phyloP scores from a whole-genome alignment of 1,140 invertebrate species.

The Gryllus bimaculatus region DNA sequence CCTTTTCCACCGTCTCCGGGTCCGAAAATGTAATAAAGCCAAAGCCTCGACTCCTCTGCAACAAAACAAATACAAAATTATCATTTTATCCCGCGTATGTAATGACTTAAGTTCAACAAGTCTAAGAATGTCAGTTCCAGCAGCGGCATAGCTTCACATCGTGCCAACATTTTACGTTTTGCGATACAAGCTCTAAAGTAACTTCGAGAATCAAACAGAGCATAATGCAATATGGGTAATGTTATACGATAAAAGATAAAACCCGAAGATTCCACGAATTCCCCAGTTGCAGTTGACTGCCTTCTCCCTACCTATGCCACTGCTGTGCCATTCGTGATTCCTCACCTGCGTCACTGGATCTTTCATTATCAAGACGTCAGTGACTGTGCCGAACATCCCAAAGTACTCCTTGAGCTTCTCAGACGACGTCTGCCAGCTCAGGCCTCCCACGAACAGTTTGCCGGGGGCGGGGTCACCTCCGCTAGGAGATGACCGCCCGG shows the following conservation, averaged over 20 bases:
- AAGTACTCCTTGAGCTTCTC: slow-evolving; percentile 86
- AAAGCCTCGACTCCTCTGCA: slow-evolving; percentile 84
- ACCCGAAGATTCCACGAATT: too few relatives aligned
- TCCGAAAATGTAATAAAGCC: slow-evolving; percentile 90
- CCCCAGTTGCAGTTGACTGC: too few relatives aligned
- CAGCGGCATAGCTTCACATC: background rate
- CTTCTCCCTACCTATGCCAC: too few relatives aligned
- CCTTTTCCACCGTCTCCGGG: slow-evolving; percentile 78
- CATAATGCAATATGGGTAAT: too few relatives aligned
- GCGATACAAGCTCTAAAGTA: too few relatives aligned
- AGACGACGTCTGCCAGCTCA: slow-evolving; percentile 84
- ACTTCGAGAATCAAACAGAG: too few relatives aligned
- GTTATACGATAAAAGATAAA: too few relatives aligned
- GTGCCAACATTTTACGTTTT: background rate
- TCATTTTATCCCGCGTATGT: background rate
- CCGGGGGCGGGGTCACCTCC: slow-evolving; percentile 65
- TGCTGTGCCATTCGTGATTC: background rate
- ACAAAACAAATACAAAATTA: slow-evolving; percentile 29
- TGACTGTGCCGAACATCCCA: slow-evolving; percentile 80
- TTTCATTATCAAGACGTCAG: slow-evolving; percentile 90
- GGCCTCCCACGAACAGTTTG: slow-evolving; percentile 82
- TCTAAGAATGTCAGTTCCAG: background rate
- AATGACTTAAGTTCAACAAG: too few relatives aligned
- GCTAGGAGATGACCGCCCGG: slow-evolving; percentile 31
- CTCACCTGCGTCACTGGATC: slow-evolving; percentile 84